Evolutionary conservation across 1,140 invertebrate species (phyloP).

Genomic region (Drosophila asahinai): DNA sequence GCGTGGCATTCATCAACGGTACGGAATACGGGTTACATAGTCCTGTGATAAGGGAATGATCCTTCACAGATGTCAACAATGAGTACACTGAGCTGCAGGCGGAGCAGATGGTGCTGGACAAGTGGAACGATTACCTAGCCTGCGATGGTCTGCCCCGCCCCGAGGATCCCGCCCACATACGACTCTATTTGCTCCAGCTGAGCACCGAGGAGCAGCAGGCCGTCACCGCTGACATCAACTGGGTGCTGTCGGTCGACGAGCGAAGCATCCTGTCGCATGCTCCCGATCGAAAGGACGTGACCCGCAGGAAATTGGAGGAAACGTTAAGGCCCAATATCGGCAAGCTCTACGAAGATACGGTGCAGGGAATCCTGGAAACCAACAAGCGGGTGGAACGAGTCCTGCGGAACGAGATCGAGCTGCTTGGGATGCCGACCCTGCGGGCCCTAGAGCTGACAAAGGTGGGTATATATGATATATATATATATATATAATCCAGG

Average conservation of each 20-base stretch:
- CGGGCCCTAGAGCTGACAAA: slow-evolving; percentile 26
- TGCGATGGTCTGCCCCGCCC: slow-evolving; percentile 68
- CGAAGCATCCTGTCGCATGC: slow-evolving; percentile 46
- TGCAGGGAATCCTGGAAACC: slow-evolving; percentile 37
- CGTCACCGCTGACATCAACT: slow-evolving; percentile 23
- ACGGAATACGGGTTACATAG: neutral
- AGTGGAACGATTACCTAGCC: slow-evolving; percentile 57
- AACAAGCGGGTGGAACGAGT: slow-evolving; percentile 27
- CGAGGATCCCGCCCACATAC: slow-evolving; percentile 54
- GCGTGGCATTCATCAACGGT: slow-evolving; percentile 50
- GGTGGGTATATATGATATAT: neutral
- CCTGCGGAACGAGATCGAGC: slow-evolving; percentile 27
- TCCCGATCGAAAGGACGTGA: slow-evolving; percentile 27
- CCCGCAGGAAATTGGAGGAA: slow-evolving; percentile 30
- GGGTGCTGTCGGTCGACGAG: slow-evolving; percentile 57
- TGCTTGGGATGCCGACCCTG: slow-evolving; percentile 3
- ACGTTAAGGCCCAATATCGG: slow-evolving; percentile 49
- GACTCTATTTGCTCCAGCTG: slow-evolving; percentile 48
- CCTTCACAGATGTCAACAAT: slow-evolving; percentile 27
- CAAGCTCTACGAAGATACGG: slow-evolving; percentile 34
- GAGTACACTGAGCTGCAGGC: slow-evolving; percentile 31
- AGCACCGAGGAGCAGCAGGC: slow-evolving; percentile 23
- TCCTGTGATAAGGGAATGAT: neutral
- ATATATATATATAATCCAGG: no score
- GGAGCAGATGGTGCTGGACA: slow-evolving; percentile 12